Base-by-base conservation (phyloP, 2,797 vertebrate genomes). In the Darevskia mixta region DNA sequence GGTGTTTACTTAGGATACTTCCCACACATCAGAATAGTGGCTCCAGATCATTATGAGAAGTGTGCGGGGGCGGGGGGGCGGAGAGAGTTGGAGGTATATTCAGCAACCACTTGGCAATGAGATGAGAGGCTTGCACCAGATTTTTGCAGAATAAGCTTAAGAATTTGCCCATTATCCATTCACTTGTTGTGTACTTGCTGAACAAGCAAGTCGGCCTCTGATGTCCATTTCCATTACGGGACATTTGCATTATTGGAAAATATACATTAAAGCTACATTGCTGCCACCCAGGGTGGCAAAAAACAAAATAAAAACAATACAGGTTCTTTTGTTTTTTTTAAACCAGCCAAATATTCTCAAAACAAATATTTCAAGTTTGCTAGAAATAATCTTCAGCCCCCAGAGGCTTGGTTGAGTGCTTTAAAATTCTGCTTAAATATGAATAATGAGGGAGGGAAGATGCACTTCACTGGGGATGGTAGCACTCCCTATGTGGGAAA, bases 1-100 rank as follows among this genome's bases (percentile, higher is more conserved):
- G 41, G 87, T 89, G 79, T 66, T 89, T 89, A 38, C 78, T 85
- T 80, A 85, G 67, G 2, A 41, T 75, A 64, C 69, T 81, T 85
- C 67, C 78, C 78, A 67, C 43, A 67, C 27, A 43, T 32, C 27
- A 49, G 69, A 85, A 85, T 41, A 67, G 69, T 89, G 83, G 78
- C 71, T 81, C 78, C 83, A 85, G n/a, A 76, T 85, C 41, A 45
- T 79, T 69, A 77, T 45, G 61, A 72, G 35, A 88, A 10, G 32
- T 4, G 49, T 55, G 49, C 13, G 3, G 49, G 49, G 49, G 13
- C 0, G 13, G 49, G 10, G 45, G 45, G 1, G 45, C 10, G 13
- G 49, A 43, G 45, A 43, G 55, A 20, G 20, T 41, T 29, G 79
- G 78, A 61, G 49, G 27, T 80, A 27, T 83, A 79, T 83, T 88